These are phyloP conservation scores for Tupaia tana DNA, from an alignment of 2,113 vertebrate species.

Conservation along the genomic window DNA sequence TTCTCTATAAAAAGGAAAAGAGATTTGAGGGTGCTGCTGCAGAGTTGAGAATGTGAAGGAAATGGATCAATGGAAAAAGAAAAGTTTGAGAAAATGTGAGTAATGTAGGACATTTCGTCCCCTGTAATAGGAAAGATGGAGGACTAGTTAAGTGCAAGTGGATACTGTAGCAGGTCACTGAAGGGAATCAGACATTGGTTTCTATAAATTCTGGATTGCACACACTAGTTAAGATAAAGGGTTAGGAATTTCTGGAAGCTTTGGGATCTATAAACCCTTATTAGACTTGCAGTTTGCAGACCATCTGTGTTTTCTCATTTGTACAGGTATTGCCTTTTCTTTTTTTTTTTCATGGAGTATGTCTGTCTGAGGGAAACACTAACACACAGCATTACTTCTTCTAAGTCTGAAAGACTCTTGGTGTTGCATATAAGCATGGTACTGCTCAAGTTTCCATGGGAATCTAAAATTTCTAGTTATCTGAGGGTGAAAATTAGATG, in stretches of 20 bases:
- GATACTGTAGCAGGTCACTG: accelerated
- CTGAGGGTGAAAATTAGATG: neutral
- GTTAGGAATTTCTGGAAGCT: neutral
- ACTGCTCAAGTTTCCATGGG: neutral
- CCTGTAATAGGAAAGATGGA: neutral
- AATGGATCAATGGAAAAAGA: neutral
- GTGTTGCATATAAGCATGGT: neutral
- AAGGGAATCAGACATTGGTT: neutral
- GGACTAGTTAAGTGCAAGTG: neutral
- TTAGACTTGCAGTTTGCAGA: neutral
- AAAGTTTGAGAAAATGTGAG: neutral
- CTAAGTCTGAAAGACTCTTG: neutral
- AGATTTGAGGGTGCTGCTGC: neutral
- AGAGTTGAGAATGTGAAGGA: neutral
- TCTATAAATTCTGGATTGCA: neutral
- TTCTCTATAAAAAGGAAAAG: neutral
- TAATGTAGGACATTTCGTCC: neutral
- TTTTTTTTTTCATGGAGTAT: no score
- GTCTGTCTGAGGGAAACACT: neutral
- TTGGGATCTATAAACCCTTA: neutral
- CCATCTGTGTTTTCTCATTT: neutral
- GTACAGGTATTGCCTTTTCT: no score
- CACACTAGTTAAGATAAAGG: neutral
- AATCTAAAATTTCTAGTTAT: neutral
- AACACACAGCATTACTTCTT: neutral